Percentiles rank a stretch among this genome's conserved stretches.
Conservation (phyloP, 53 echinoderm and acorn worm genomes). For the Echinometra lucunter region DNA sequence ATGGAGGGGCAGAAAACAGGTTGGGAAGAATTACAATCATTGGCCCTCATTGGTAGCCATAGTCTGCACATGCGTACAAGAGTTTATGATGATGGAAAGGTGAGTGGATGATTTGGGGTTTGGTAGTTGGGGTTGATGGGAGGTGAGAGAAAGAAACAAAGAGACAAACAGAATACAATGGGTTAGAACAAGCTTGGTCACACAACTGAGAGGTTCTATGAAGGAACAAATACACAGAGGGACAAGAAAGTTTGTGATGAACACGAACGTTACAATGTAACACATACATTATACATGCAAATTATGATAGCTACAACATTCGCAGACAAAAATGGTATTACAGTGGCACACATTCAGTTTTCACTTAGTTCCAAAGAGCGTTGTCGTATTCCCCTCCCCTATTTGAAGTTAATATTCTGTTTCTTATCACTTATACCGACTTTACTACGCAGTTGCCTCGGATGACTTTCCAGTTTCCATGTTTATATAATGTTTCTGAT, state of each 20-base stretch:
- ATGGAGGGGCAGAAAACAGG: slow-evolving; percentile 58
- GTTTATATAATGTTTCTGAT: too few species aligned
- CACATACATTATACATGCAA: not conserved
- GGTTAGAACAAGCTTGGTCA: slow-evolving; percentile 33
- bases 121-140: not conserved
- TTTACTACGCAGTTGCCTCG: too few species aligned
- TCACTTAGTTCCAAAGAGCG: too few species aligned
- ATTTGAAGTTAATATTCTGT: too few species aligned
- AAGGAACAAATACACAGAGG: not conserved
- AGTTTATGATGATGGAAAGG: not conserved
- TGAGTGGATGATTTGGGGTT: slow-evolving; percentile 17
- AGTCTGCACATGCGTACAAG: slow-evolving; percentile 35
- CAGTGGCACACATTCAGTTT: too few species aligned
- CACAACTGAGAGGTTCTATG: not conserved
- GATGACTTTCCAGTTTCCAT: too few species aligned
- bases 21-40: slow-evolving; percentile 17
- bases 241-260: not conserved
- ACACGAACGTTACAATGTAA: not conserved
- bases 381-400: too few species aligned
- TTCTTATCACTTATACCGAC: too few species aligned
- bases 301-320: not conserved
- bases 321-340: not conserved
- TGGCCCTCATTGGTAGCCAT: slow-evolving; percentile 39
- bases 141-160: slow-evolving; percentile 31
- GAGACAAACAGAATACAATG: slow-evolving; percentile 60